Evolutionary conservation across 2,113 vertebrate genomes (phyloP), one percentile per base, ranked within the genome.

Genomic region (Triplophysa tibetana): DNA sequence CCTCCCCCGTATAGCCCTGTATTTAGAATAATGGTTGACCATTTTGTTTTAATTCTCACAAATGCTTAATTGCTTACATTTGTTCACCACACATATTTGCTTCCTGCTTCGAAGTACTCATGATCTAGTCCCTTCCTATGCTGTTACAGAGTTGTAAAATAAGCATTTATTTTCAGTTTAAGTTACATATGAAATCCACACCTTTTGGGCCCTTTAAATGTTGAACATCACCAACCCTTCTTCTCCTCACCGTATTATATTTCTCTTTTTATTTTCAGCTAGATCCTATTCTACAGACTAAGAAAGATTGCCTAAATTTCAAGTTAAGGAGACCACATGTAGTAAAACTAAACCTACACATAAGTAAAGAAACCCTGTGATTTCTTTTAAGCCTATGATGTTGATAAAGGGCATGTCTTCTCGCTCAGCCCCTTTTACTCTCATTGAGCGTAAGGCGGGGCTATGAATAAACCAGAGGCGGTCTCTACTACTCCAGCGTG

Each of bases 401-500:
- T 24, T 41, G 52, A 56, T 58, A 70, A 24, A 67, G 45, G 64
- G 58, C 24, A 17, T 63, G 3, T 24, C 7, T 29, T 33, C 67
- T 61, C 48, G 61, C 19, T 43, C 54, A n/a, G 38, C 48, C 66
- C 45, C 54, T 62, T 26, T 58, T 70, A 62, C 74, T 13, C 23
- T 70, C 33, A n/a, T n/a, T 58, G 68, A 23, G 88, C 70, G 68
- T 82, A 73, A 80, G 85, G 68, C 88, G 90, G 89, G 88, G 85
- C 77, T 45, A 23, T n/a, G 75, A 14, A 54, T 81, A 72, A 81
- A 56, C 78, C 56, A 81, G 62, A 85, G 83, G 85, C 81, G 82
- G 85, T 75, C 84, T 85, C 84, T 86, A 88, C 88, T 88, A 89
- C 8, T 26, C 76, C 84, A 82, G 85, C 2, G 81, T 88, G 88